These are phyloP conservation scores for Parauchenoglanis punctatus DNA, from an alignment of 2,797 vertebrate genomes.

Conservation along the genomic window DNA sequence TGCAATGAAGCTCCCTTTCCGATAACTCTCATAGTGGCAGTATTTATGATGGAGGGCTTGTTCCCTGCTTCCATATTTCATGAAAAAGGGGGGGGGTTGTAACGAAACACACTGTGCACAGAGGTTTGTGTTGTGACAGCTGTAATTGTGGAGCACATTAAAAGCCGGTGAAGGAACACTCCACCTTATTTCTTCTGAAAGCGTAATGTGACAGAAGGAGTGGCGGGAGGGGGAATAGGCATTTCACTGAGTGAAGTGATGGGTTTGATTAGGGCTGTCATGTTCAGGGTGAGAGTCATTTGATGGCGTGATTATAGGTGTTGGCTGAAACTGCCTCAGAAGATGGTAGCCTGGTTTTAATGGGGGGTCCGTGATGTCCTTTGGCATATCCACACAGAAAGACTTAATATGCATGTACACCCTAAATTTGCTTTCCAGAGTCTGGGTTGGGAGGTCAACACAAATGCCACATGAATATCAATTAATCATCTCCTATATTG, in stretches of 20 bases:
- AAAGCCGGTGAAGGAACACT: conserved; percentile 77
- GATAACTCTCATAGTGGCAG: conserved; percentile 74
- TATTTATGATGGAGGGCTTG: conserved; percentile 82
- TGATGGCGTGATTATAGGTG: conserved; percentile 79
- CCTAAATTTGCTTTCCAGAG: conserved; percentile 47
- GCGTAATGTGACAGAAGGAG: conserved; percentile 51
- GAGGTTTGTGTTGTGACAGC: conserved; percentile 79
- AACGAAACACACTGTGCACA: conserved; percentile 61
- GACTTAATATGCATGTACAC: conserved; percentile 22
- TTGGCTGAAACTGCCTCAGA: conserved; percentile 53
- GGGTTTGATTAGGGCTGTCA: conserved; percentile 65
- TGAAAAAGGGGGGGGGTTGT: conserved; percentile 42
- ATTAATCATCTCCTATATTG: conserved; percentile 57
- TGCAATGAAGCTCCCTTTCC: conserved; percentile 61
- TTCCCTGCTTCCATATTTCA: conserved; percentile 74
- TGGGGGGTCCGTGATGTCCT: conserved; percentile 31
- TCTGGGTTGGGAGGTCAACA: conserved; percentile 50
- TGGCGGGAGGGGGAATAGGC: conserved; percentile 65
- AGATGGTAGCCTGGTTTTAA: conserved; percentile 38
- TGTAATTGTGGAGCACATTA: conserved; percentile 83
- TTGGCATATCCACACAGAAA: not conserved
- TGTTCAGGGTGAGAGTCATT: conserved; percentile 66
- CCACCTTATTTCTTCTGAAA: conserved; percentile 67
- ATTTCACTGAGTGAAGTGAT: conserved; percentile 64
- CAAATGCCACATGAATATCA: conserved; percentile 61